Conservation (phyloP, 2,797 vertebrate species). For the Neostethus bicornis region DNA sequence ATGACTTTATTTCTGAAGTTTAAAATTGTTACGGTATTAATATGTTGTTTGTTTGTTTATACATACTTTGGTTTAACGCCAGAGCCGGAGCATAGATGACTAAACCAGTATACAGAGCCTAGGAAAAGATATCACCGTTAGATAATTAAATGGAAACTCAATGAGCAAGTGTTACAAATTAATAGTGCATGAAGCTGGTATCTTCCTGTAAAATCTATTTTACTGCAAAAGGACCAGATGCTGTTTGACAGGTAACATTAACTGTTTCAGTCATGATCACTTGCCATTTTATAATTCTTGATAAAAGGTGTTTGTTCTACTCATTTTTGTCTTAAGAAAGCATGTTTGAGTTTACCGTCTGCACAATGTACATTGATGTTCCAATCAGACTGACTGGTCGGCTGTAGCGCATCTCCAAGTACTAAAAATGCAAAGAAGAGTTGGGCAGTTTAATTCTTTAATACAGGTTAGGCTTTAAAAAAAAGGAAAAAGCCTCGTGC, state of each 20-base stretch:
- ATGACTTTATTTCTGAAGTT: too few relatives aligned
- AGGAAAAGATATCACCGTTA: slow-evolving; percentile 68
- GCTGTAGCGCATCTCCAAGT: slow-evolving; percentile 93
- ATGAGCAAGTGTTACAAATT: too few relatives aligned
- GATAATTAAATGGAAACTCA: slow-evolving; percentile 63
- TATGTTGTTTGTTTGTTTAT: too few relatives aligned
- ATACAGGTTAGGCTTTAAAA: neutral
- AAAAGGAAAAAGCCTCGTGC: too few relatives aligned
- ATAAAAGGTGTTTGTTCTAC: slow-evolving; percentile 1
- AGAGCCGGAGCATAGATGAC: slow-evolving; percentile 81
- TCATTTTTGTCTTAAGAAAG: neutral
- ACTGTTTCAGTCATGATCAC: neutral
- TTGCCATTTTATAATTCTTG: too few relatives aligned
- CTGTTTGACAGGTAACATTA: slow-evolving; percentile 21
- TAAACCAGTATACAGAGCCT: slow-evolving; percentile 82
- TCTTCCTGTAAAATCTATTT: slow-evolving; percentile 9
- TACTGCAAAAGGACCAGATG: slow-evolving; percentile 43
- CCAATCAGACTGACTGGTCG: slow-evolving; percentile 86
- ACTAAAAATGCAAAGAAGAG: slow-evolving; percentile 75
- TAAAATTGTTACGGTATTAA: too few relatives aligned
- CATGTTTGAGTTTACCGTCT: slow-evolving; percentile 84
- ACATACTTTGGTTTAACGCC: slow-evolving; percentile 83
- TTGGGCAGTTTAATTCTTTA: neutral
- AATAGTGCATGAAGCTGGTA: slow-evolving; percentile 18
- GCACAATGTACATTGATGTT: slow-evolving; percentile 85